Base-by-base conservation (phyloP, 1,140 invertebrate species). In the Macrocentrus cingulum region DNA sequence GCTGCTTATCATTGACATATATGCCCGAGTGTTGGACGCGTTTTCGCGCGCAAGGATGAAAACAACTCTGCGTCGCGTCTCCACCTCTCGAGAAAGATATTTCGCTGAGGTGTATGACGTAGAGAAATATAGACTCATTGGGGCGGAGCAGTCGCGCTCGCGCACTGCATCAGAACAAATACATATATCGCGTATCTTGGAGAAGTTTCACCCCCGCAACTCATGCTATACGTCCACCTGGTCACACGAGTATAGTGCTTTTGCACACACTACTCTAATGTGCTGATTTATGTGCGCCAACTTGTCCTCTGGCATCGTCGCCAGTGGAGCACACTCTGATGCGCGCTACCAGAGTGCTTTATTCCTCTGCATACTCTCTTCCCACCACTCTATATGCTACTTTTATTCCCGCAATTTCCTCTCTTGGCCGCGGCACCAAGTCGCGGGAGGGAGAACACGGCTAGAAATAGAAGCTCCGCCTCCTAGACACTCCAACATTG, bases 381-480 rank as follows among this genome's bases (percentile, higher is more conserved):
- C 25, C 25, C 25, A 29, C 25, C 9, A 29, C 25, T 29, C 4
- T 13, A 29, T 16, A 25, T 39, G 16, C 4, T 39, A 39, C n/a
- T 34, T 34, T 34, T 29, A 29, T 5, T 9, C 25, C 4, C 25
- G 25, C 25, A 9, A 5, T 29, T 9, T 29, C 25, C 4, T n/a
- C n/a, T n/a, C n/a, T n/a, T n/a, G n/a, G n/a, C n/a, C n/a, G n/a
- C n/a, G n/a, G n/a, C n/a, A n/a, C n/a, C n/a, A n/a, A 3, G 36
- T 39, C 8, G 36, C 8, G 13, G 15, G 13, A 39, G 4, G 15
- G 36, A n/a, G 36, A 13, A 13, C 45, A 54, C 50, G 16, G 58
- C 70, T 76, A 77, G 75, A 76, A 76, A 75, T 74, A 73, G 70
- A 75, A 62, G 74, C 75, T 66, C 75, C 74, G 74, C 75, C 75